Base-by-base conservation (phyloP, 2,113 vertebrate species). In the Zosterops hypoxanthus region DNA sequence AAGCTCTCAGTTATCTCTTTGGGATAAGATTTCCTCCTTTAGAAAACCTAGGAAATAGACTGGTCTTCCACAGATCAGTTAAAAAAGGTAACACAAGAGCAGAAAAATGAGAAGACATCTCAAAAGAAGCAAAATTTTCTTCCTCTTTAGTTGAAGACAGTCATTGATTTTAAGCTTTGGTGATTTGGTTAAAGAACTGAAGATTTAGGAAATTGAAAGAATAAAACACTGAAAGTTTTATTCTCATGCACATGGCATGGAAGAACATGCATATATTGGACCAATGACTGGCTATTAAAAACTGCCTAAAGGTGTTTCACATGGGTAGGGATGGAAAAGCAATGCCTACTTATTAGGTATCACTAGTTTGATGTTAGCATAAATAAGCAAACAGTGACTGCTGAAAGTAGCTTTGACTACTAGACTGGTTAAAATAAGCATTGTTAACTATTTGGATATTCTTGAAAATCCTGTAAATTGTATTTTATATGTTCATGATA, bases 291-390 rank as follows among this genome's bases (percentile, higher is more conserved):
- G 16, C 44, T 81, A 9, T 33, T 81, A n/a, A 25, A 63, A 89
- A 41, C 36, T 78, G 46, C 41, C 44, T 78, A n/a, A 80, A 56
- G 11, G 34, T 29, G 29, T 39, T 15, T 41, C 28, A 8, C 5
- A 1, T 33, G 29, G 13, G 25, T 59, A 25, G 47, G 34, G 25
- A 13, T 39, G 10, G 34, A 55, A 69, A 72, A 91, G 41, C 0
- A 4, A 10, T 52, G 11, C 18, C 44, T 71, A 2, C 7, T 29
- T 71, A 5, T 42, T 61, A 13, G 0, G 0, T 76, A 42, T 75
- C 29, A 34, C 20, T 71, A 42, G 46, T 64, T 76, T 5, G 3
- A 8, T 72, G 33, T 72, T 72, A 18, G 11, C 36, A 28, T 39
- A 25, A 79, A 68, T 68, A 44, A 91, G 11, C 21, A 64, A 88